Evolutionary conservation across 2,797 vertebrate genomes (phyloP), one percentile per base, ranked within the genome.

Genomic region (Protonibea diacanthus): DNA sequence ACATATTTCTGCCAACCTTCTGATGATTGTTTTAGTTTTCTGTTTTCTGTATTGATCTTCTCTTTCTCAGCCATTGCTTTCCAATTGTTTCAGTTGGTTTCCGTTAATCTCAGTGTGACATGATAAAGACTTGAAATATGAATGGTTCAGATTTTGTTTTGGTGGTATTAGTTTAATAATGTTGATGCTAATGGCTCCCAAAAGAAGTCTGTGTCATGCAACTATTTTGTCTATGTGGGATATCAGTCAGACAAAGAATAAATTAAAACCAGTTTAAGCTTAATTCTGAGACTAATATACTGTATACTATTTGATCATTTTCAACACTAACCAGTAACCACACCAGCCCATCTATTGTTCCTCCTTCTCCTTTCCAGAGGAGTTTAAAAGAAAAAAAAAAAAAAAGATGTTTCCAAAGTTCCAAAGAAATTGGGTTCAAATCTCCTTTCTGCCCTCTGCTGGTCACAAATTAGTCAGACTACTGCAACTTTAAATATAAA

Each of bases 361-460:
- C 33, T 38, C 8, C 8, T 38, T 58, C 27, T 18, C 12, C 42
- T 25, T 49, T 40, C 5, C 6, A 42, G 40, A 67, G 15, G 1
- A 58, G 8, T 17, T 27, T 18, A 51, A 33, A 33, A 33, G 20
- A 51, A 38, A 29, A 33, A 38, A 38, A 38, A 8, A 38, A 38
- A 9, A 38, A 55, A 55, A 56, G 40, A n/a, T 23, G 45, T 42
- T 13, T 63, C 21, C 5, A 63, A 73, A 15, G 10, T 44, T 23
- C n/a, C n/a, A 49, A 14, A 12, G 7, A 42, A 60, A 42, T 9
- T 0, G n/a, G 4, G 40, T 23, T n/a, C 15, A 23, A 18, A 8
- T 51, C 25, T 75, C 29, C 1, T n/a, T 52, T 40, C 21, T 69
- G 61, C 56, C 25, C 10, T 51, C 67, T 76, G 38, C 61, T 72